A percentile compares a stretch with the other conserved stretches of the same genome.
These are phyloP conservation scores for Vanessa tameamea DNA, from an alignment of 1,140 invertebrate species.

Conservation along the genomic window DNA sequence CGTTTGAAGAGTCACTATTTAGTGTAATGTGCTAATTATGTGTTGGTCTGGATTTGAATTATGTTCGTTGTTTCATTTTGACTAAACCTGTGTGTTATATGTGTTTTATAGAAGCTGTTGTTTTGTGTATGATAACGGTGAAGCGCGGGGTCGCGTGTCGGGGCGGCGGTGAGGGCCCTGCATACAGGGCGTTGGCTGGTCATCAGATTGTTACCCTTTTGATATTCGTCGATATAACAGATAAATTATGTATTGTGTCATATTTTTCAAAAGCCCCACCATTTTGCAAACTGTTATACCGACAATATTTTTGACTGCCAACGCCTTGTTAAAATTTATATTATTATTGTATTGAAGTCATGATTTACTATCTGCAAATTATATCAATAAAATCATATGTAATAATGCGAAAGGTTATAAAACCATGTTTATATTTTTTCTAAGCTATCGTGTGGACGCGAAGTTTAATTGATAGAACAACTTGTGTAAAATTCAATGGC, in stretches of 20 bases:
- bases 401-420: neutral
- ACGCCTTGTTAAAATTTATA: slow-evolving; percentile 34
- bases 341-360: slow-evolving; percentile 27
- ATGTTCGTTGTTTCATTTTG: slow-evolving; percentile 78
- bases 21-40: slow-evolving; percentile 80
- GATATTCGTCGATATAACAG: no score
- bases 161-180: slow-evolving; percentile 53
- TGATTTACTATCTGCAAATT: slow-evolving; percentile 8
- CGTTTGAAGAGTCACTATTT: slow-evolving; percentile 63
- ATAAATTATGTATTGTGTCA: no score
- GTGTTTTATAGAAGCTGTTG: slow-evolving; percentile 75
- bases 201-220: neutral
- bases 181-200: slow-evolving; percentile 38
- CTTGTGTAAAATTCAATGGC: no score
- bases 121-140: slow-evolving; percentile 63
- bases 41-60: slow-evolving; percentile 78
- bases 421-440: neutral
- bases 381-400: neutral
- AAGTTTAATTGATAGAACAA: no score
- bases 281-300: neutral
- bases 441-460: neutral
- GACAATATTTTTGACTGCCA: slow-evolving; percentile 11
- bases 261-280: no score
- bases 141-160: slow-evolving; percentile 60
- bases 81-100: slow-evolving; percentile 79